Evolutionary conservation across 2,797 vertebrate genomes (phyloP), one percentile per base, ranked within the genome.

Genomic region (Parambassis ranga): DNA sequence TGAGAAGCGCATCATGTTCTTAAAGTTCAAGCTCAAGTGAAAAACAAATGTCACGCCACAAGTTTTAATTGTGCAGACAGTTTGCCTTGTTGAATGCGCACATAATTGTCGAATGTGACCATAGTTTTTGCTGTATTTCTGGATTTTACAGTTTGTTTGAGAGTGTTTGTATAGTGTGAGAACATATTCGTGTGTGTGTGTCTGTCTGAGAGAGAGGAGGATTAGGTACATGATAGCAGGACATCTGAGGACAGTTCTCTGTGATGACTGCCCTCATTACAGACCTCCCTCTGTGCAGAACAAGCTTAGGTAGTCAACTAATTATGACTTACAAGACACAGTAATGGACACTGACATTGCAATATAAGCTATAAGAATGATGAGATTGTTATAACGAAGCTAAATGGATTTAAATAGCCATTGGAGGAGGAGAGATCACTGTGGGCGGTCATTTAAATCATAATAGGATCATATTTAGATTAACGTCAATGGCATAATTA

Each of bases 341-440:
- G 43, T 75, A 81, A 78, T 83, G 51, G 67, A 65, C 51, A 39
- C 14, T 73, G 67, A 71, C 60, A 69, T 71, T 38, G 55, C 57
- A 44, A 47, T 71, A 36, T 64, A 59, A 62, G 56, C 33, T 60
- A 49, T 50, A 43, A 36, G 24, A 71, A 65, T 75, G 58, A 80
- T 69, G 65, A 75, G 57, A 76, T 80, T 65, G 63, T 57, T 76
- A 43, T 76, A 81, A 82, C 41, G 65, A 77, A 77, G 64, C 57
- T 46, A 42, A 52, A 62, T 47, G 51, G 47, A 44, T 66, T 51
- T 32, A 75, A 65, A 77, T 72, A 43, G 53, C 18, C 57, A 66
- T 51, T 35, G 10, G n/a, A 58, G 28, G 42, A 47, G 9, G 36
- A 27, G 59, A 37, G 39, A 53, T 69, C 51, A 63, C 15, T 19